Percentiles rank a stretch among this genome's conserved stretches.
Conservation (phyloP, 2,888 invertebrate species). For the Watsonalla cultraria region DNA sequence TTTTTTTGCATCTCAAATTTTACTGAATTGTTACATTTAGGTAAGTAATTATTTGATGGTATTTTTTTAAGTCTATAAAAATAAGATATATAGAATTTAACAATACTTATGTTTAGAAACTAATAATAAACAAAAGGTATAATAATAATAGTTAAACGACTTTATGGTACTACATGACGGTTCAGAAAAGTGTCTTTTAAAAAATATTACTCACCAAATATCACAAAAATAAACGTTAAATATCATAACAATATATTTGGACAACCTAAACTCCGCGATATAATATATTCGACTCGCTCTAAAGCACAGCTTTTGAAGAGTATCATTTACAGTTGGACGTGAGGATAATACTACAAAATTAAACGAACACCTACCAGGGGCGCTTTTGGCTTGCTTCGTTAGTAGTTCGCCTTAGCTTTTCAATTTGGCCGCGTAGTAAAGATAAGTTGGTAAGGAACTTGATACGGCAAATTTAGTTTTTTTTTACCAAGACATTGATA, state of each 20-base stretch:
- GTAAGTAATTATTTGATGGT: too few relatives aligned
- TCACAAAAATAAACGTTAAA: too few relatives aligned
- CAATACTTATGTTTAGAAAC: too few relatives aligned
- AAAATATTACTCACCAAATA: too few relatives aligned
- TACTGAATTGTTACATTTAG: too few relatives aligned
- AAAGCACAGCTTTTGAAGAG: slow-evolving; percentile 34
- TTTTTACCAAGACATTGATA: neutral
- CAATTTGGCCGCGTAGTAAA: neutral
- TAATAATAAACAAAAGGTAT: too few relatives aligned
- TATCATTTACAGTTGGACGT: slow-evolving; percentile 35
- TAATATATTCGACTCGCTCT: slow-evolving; percentile 26
- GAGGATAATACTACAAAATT: slow-evolving; percentile 13
- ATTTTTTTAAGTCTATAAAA: too few relatives aligned
- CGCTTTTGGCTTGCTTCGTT: neutral
- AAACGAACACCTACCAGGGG: neutral
- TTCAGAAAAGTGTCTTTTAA: too few relatives aligned
- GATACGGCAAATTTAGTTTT: neutral
- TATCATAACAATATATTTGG: neutral
- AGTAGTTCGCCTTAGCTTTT: neutral
- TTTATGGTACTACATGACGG: too few relatives aligned
- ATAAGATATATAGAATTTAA: too few relatives aligned
- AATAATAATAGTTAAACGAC: too few relatives aligned
- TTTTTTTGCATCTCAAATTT: too few relatives aligned
- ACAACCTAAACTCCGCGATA: slow-evolving; percentile 32
- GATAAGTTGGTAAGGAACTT: neutral